These are phyloP conservation scores for Priocnemis perturbator DNA, from an alignment of 2,888 invertebrate genomes.

Conservation along the genomic window DNA sequence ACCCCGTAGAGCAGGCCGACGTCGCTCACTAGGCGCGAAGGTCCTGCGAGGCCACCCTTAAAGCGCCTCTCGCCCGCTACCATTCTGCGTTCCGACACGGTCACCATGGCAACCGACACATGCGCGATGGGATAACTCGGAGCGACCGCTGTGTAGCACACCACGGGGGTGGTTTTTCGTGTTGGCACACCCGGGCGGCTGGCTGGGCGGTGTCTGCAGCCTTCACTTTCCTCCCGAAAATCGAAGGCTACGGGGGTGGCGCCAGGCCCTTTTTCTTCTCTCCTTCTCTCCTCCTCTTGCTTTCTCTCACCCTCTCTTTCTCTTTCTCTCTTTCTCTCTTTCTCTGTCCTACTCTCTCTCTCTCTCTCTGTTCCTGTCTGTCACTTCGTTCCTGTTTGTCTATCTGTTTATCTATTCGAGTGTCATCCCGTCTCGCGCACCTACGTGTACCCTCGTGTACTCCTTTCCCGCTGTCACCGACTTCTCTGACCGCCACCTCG, in stretches of 20 bases:
- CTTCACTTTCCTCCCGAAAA: constrained; percentile 69
- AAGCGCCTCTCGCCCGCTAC: constrained; percentile 7
- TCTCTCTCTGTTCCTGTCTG: not conserved
- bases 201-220: constrained; percentile 77
- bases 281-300: constrained; percentile 20
- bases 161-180: constrained; percentile 67
- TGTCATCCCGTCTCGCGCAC: not conserved
- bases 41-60: constrained; percentile 9
- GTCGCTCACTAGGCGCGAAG: not conserved
- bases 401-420: not conserved
- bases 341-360: constrained; percentile 3
- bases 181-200: constrained; percentile 71
- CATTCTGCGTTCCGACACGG: constrained; percentile 35
- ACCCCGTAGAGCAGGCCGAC: not conserved
- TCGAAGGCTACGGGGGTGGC: constrained; percentile 54
- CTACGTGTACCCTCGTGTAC: too few species aligned
- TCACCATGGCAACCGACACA: constrained; percentile 56
- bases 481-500: too few species aligned
- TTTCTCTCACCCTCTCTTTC: constrained; percentile 27
- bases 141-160: constrained; percentile 49
- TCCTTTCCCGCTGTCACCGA: not conserved
- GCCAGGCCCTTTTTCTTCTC: constrained; percentile 35
- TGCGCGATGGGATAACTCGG: constrained; percentile 46
- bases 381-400: not conserved
- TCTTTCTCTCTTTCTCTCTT: too few species aligned